Conservation (phyloP, 53 echinoderm and acorn worm species). For the Hippasteria phrygiana region DNA sequence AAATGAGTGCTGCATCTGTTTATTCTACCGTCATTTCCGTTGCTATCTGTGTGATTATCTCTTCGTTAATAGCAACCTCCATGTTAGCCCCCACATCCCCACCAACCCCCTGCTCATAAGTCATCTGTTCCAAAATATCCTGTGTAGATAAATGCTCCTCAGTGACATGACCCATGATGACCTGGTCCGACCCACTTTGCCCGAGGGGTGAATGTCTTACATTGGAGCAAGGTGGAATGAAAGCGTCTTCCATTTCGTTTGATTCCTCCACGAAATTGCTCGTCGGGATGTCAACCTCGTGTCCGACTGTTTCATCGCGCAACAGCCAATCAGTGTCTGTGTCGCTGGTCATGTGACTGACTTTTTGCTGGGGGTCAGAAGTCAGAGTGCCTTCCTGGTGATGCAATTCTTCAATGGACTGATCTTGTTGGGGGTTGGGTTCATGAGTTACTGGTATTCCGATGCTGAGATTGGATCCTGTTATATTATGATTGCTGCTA, state of each 20-base stretch:
- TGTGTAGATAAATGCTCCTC: constrained; percentile 57
- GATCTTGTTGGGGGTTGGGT: background rate
- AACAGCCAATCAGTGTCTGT: constrained; percentile 44
- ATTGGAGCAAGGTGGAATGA: constrained; percentile 35
- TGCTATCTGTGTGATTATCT: constrained; percentile 63
- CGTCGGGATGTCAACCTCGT: constrained; percentile 57
- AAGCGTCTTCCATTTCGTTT: constrained; percentile 32
- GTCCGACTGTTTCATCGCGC: constrained; percentile 43
- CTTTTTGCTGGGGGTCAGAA: constrained; percentile 14
- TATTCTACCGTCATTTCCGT: constrained; percentile 51
- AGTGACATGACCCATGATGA: constrained; percentile 20
- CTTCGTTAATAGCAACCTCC: constrained; percentile 61
- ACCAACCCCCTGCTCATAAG: constrained; percentile 62
- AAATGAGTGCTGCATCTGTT: background rate
- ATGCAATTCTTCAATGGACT: background rate
- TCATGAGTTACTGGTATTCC: background rate
- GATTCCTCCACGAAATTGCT: constrained; percentile 12
- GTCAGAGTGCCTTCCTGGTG: background rate
- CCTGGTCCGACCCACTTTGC: constrained; percentile 25
- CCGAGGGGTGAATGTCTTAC: background rate
- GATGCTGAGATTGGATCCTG: background rate
- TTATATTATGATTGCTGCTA: background rate
- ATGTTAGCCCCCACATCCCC: constrained; percentile 59
- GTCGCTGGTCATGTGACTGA: constrained; percentile 54
- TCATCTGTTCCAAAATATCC: constrained; percentile 67